phyloP scores from a whole-genome alignment of 2,888 invertebrate genomes.

The Nezara viridula region DNA sequence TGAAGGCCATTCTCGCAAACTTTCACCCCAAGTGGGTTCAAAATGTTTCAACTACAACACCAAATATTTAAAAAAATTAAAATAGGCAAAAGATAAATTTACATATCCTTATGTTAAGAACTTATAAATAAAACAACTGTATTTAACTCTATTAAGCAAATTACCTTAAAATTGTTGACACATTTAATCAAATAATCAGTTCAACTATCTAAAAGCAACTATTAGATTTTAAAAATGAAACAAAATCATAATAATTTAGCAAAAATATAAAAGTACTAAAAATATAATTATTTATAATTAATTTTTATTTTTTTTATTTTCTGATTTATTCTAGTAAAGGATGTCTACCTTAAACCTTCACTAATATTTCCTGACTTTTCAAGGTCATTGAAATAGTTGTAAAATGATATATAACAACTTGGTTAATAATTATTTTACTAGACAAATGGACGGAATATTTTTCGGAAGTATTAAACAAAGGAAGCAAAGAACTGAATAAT shows the following conservation, averaged over 20 bases:
- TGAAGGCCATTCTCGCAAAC: conserved; percentile 65
- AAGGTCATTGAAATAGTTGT: too few species aligned
- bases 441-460: too few species aligned
- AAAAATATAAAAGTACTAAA: not conserved
- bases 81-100: conserved; percentile 44
- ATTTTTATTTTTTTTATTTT: too few species aligned
- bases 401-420: too few species aligned
- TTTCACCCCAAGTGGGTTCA: conserved; percentile 96
- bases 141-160: not conserved
- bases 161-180: not conserved
- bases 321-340: too few species aligned
- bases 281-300: too few species aligned
- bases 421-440: too few species aligned
- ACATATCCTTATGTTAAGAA: not conserved
- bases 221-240: not conserved
- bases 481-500: too few species aligned
- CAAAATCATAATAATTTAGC: not conserved
- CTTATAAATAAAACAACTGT: not conserved
- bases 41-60: conserved; percentile 84
- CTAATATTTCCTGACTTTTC: too few species aligned
- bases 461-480: too few species aligned
- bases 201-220: not conserved
- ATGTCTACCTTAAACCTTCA: too few species aligned
- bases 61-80: not conserved
- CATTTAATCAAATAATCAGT: not conserved